Percentiles rank a stretch among this genome's conserved stretches.
phyloP scores from a whole-genome alignment of 2,888 invertebrate species.

The Omphaloscelis lunosa region DNA sequence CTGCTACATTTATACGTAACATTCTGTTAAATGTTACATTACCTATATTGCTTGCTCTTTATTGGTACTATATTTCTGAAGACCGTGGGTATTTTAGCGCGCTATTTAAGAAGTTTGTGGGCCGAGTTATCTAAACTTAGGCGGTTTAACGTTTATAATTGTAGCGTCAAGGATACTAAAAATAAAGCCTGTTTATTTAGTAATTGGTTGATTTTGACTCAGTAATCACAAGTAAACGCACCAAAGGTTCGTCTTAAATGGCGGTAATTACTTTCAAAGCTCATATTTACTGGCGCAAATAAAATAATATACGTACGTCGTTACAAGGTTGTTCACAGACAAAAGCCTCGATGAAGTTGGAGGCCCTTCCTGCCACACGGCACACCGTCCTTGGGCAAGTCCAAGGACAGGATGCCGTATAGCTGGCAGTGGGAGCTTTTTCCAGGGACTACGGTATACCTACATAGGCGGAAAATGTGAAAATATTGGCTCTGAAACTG shows the following conservation, averaged over 20 bases:
- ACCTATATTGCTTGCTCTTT: slow-evolving; percentile 4
- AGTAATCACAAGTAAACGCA: slow-evolving; percentile 3
- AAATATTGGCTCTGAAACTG: background rate
- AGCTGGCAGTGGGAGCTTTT: slow-evolving; percentile 36
- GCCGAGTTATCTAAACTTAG: background rate
- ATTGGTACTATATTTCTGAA: slow-evolving; percentile 16
- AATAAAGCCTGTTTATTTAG: slow-evolving; percentile 7
- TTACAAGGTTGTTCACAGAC: slow-evolving; percentile 44
- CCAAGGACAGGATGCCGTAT: slow-evolving; percentile 49
- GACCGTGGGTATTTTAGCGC: slow-evolving; percentile 19
- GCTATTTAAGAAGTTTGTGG: slow-evolving; percentile 37
- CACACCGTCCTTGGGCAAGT: slow-evolving; percentile 45
- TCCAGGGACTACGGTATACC: slow-evolving; percentile 26
- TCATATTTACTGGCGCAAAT: slow-evolving; percentile 12
- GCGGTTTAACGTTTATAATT: slow-evolving; percentile 13
- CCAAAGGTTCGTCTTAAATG: slow-evolving; percentile 5
- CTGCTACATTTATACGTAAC: slow-evolving; percentile 37
- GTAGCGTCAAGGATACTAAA: background rate
- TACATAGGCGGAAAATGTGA: slow-evolving; percentile 7
- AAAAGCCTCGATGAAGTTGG: slow-evolving; percentile 38
- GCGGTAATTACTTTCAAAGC: slow-evolving; percentile 14
- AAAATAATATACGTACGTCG: slow-evolving; percentile 25
- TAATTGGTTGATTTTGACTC: background rate
- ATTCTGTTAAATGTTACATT: slow-evolving; percentile 13
- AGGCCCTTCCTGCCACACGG: slow-evolving; percentile 24